Evolutionary conservation across 2,113 vertebrate species (phyloP).

Genomic region (Hippoglossus stenolepis): DNA sequence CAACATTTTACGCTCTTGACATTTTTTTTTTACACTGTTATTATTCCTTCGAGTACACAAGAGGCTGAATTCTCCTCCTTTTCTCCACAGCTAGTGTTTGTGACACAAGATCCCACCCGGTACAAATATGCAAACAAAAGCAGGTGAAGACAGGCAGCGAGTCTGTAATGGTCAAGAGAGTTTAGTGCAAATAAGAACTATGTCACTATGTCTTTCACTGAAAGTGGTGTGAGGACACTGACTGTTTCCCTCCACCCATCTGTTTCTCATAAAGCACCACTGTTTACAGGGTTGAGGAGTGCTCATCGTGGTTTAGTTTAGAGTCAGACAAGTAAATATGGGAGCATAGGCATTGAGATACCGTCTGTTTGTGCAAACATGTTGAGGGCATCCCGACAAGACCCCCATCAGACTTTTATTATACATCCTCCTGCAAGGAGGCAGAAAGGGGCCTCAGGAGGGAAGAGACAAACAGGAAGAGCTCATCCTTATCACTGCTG

Average conservation of each 20-base stretch:
- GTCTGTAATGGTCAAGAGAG: background rate
- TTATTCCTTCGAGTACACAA: constrained; percentile 22
- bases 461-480: constrained; percentile 12
- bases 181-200: background rate
- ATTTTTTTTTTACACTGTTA: constrained; percentile 20
- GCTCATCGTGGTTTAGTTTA: constrained; percentile 63
- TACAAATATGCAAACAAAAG: constrained; percentile 39
- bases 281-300: constrained; percentile 69
- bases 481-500: background rate
- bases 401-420: constrained; percentile 37
- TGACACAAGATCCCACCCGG: constrained; percentile 35
- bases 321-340: constrained; percentile 62
- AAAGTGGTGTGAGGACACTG: background rate
- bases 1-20: constrained; percentile 49
- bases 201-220: background rate
- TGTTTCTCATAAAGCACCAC: constrained; percentile 68
- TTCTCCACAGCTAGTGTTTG: constrained; percentile 57
- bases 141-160: background rate
- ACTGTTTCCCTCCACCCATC: constrained; percentile 53
- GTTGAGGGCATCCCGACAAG: constrained; percentile 19
- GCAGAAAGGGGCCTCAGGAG: background rate
- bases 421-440: constrained; percentile 13
- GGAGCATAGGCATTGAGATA: constrained; percentile 35
- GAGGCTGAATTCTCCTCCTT: constrained; percentile 16
- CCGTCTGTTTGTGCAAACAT: constrained; percentile 42